These are phyloP conservation scores for Gallinago media DNA, from an alignment of 2,113 vertebrate genomes.

Conservation along the genomic window DNA sequence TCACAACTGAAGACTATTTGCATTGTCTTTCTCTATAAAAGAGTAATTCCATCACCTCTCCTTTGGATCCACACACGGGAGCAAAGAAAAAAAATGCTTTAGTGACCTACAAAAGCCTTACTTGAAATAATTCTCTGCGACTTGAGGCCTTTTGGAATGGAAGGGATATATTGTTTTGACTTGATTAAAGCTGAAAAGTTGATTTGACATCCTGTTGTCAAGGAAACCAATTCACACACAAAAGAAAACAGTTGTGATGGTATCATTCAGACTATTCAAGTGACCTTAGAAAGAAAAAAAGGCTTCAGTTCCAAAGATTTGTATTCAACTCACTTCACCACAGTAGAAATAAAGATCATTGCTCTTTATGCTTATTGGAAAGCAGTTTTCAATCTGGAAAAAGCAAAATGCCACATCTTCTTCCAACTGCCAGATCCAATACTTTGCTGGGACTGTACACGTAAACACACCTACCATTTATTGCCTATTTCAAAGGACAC, in stretches of 20 bases:
- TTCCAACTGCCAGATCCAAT: conserved; percentile 45
- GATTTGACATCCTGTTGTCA: conserved; percentile 77
- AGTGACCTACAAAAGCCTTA: conserved; percentile 65
- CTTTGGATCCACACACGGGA: not conserved
- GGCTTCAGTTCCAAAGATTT: conserved; percentile 60
- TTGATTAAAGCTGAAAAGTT: conserved; percentile 78
- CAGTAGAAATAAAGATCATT: conserved; percentile 61
- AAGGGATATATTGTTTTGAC: conserved; percentile 76
- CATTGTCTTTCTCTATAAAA: conserved; percentile 34
- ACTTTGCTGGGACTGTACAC: not conserved
- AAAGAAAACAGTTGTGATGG: conserved; percentile 71
- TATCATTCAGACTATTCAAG: conserved; percentile 74
- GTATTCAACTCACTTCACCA: conserved; percentile 56
- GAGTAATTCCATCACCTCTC: conserved; percentile 37
- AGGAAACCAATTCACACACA: conserved; percentile 76
- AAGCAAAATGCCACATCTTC: conserved; percentile 53
- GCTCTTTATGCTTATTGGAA: conserved; percentile 69
- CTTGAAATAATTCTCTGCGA: conserved; percentile 73
- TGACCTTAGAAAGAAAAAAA: conserved; percentile 73
- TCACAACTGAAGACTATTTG: conserved; percentile 38
- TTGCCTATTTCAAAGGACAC: conserved; percentile 1
- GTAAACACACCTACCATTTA: conserved; percentile 22
- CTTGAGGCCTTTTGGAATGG: conserved; percentile 73
- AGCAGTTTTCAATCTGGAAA: conserved; percentile 56
- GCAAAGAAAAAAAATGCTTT: not conserved